Base-by-base conservation (phyloP, 2,888 invertebrate genomes). In the Melanotus villosus region DNA sequence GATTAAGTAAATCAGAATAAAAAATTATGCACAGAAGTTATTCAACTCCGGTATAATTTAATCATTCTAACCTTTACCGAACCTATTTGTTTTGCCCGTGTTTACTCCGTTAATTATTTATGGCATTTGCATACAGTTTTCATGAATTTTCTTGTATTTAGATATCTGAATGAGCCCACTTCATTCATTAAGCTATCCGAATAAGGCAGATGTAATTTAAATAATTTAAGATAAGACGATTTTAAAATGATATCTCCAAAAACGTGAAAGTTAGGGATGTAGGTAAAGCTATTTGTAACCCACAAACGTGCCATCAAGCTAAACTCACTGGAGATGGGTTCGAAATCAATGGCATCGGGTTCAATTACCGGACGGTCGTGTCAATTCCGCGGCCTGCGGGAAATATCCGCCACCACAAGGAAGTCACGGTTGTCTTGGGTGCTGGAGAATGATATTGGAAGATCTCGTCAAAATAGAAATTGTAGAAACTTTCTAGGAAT, bases 291-390 rank as follows among this genome's bases (percentile, higher is more conserved):
- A 36, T 36, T 32, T 56, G 56, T 56, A 14, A n/a, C 62, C 65
- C 65, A 54, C 71, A 73, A 64, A 57, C 63, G 43, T 56, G 65
- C 65, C 66, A 70, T 67, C 72, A 62, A 56, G 56, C 36, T 36
- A 16, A 38, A 41, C 56, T 63, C 69, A 63, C 41, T 23, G 71
- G 30, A 72, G 75, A 76, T 75, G 75, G 72, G 73, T 16, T 76
- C 62, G 68, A 60, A 75, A 78, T 76, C 77, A 75, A 76, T 75
- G 75, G 69, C 75, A 73, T 75, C 76, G 72, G 47, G 71, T 77
- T 77, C 77, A 75, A 78, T 78, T 77, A 76, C 76, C 73, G 75
- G 75, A 72, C 73, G 67, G 73, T 72, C 73, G 76, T 76, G 75
- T 76, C 74, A 73, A 65, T 64, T 65, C 64, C 45, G 57, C 50